Evolutionary conservation across 2,888 invertebrate species (phyloP), one percentile per base, ranked within the genome.

Genomic region (Spisula solida): DNA sequence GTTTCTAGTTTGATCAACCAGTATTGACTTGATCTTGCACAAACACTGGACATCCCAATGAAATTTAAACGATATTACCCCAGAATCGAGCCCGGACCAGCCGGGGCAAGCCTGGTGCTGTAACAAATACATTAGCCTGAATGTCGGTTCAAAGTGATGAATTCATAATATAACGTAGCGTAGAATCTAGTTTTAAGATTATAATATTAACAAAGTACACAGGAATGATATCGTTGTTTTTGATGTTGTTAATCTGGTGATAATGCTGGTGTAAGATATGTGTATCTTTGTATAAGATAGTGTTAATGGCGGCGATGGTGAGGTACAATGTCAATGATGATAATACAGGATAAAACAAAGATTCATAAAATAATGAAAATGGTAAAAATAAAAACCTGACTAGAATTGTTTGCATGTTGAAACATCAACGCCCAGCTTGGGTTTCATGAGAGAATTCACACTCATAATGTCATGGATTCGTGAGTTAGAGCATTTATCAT

Each of bases 401-500:
- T 34, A 75, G 75, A 34, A 75, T 75, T 55, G 55, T 55, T 55
- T 81, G 18, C 81, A 55, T 18, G 75, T 34, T 25, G 75, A 34
- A 34, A 12, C 34, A 75, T 18, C 18, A 14, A 31, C 75, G 25
- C 34, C 25, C 16, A 29, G n/a, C 16, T 18, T 20, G 56, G 20
- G 31, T 81, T 34, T 31, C 81, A 31, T 56, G 2, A 25, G 51
- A 56, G 25, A n/a, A 31, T 41, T 16, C 18, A 60, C 25, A 56
- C 48, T 81, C 25, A 47, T 66, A 10, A 56, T 41, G 51, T 80
- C 56, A 60, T 56, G 51, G 56, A 41, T 78, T 85, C 25, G 34
- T 80, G 20, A 5, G 86, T 86, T 20, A 86, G 34, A 47, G 86
- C 86, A 48, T 86, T 86, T 1, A 86, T 86, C 66, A 86, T 86